Evolutionary conservation across 2,888 invertebrate species (phyloP).

Genomic region (Leucophenga montana): DNA sequence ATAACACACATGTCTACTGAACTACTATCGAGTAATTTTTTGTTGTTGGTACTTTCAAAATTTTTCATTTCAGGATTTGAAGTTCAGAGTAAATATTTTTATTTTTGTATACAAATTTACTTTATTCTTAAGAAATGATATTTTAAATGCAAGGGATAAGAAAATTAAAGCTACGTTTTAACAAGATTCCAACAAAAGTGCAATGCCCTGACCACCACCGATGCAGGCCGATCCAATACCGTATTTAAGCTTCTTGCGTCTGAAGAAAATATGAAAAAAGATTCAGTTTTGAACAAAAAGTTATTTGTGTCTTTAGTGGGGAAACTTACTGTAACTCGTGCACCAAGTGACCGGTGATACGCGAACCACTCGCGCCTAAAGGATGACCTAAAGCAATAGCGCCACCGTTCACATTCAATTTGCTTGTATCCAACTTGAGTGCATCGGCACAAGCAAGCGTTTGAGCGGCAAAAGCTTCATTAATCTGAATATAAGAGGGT

Average conservation of each 20-base stretch:
- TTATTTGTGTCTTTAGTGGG: slow-evolving; percentile 18
- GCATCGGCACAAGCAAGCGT: slow-evolving; percentile 93
- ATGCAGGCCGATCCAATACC: slow-evolving; percentile 98
- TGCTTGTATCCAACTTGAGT: slow-evolving; percentile 87
- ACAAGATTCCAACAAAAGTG: slow-evolving; percentile 86
- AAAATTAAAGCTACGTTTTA: slow-evolving; percentile 40
- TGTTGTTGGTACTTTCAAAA: too few relatives aligned
- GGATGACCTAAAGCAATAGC: slow-evolving; percentile 99
- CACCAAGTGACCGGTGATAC: slow-evolving; percentile 92
- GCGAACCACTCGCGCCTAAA: slow-evolving; percentile 92
- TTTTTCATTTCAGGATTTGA: too few relatives aligned
- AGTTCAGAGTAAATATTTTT: too few relatives aligned
- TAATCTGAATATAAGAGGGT: slow-evolving; percentile 79
- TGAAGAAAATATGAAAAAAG: slow-evolving; percentile 63
- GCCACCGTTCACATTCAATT: slow-evolving; percentile 95
- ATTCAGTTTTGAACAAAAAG: slow-evolving; percentile 12
- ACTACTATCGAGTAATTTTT: too few relatives aligned
- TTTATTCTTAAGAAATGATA: slow-evolving; percentile 14
- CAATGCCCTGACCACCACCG: slow-evolving; percentile 98
- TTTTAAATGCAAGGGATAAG: slow-evolving; percentile 34
- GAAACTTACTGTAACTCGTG: slow-evolving; percentile 87
- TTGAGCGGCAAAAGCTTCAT: slow-evolving; percentile 98
- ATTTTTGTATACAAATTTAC: background rate
- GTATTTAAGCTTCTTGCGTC: slow-evolving; percentile 87
- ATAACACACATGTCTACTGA: too few relatives aligned